Base-by-base conservation (phyloP, 1,140 invertebrate species). In the Centruroides vittatus region DNA sequence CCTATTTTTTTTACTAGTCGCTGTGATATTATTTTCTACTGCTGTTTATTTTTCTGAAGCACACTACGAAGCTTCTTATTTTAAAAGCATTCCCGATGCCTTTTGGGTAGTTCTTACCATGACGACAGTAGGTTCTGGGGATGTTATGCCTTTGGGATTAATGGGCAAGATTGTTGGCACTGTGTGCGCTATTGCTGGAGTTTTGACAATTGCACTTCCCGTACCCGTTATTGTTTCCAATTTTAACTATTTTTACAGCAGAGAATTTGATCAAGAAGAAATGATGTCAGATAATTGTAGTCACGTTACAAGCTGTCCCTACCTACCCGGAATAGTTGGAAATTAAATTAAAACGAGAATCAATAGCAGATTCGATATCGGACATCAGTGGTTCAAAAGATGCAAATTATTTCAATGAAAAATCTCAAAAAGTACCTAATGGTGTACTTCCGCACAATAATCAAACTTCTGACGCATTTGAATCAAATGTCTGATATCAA, bases 211-310 rank as follows among this genome's bases (percentile, higher is more conserved):
- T 74, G 93, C 94, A 59, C 82, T 99, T 70, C 95, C 95, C 64
- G 96, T 99, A 70, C 94, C 95, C 76, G 94, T 97, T 84, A 96
- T 97, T 78, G 69, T 70, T 41, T 70, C 94, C 77, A 99, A 99
- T 81, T 99, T 99, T 84, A 98, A 98, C 79, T 99, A 99, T 82
- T 99, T 99, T 83, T 99, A 99, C 82, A 93, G 98, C 78, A 86
- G 94, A 74, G 95, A 98, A 81, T 96, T 92, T 69, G 93, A 98
- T 78, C 93, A 94, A 78, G 92, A 94, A 76, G 90, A 94, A 78
- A 93, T 94, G 89, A 89, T 94, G 80, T 93, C 89, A 70, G 89
- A 93, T 79, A 94, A 94, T 79, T 93, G 93, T 80, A 93, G 93
- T 79, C 91, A 94, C 73, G 91, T 94, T 74, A 94, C 89, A 72